Base-by-base conservation (phyloP, 2,888 invertebrate genomes). In the Hoplodrina blanda region DNA sequence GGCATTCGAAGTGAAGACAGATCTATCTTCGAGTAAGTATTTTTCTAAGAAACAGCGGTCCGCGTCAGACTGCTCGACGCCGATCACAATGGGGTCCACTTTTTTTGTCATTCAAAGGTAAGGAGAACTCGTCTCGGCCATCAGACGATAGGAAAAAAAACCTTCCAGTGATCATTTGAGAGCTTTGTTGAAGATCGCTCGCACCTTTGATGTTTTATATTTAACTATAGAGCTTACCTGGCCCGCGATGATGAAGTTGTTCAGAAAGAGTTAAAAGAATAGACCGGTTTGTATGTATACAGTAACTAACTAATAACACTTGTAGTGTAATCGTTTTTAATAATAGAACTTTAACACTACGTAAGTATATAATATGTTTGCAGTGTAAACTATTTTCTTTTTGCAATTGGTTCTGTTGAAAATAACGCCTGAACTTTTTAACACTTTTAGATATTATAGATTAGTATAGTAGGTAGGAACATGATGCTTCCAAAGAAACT, bases 1-100 rank as follows among this genome's bases (percentile, higher is more conserved):
- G 79, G 74, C 78, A 81, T 85, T 80, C 73, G 73, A 82, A 79
- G 71, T 62, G 66, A 84, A 83, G 84, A 82, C 85, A 70, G 82
- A 82, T 73, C 83, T 75, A 82, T 73, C 83, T 75, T 73, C 69
- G 84, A 85, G 83, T 85, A 75, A 85, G 83, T 85, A 75, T 87
- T 86, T 88, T 94, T 94, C 95, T 93, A 74, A 92, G 95, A 95
- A 95, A 85, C 91, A 87, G 87, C 90, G 90, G 90, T 84, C 81
- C 87, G 89, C 77, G 86, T 90, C 95, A 95, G 95, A 95, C 95
- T 89, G 95, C 95, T 90, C 94, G 95, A 91, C 95, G 95, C 95
- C 93, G 82, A 88, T 85, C 89, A 95, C 95, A 95, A 95, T 93
- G 89, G 93, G 84, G 84, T 87, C 89, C 84, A 85, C 88, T 89